Conservation (phyloP, 2,113 vertebrate species). For the Aegotheles bennettii region DNA sequence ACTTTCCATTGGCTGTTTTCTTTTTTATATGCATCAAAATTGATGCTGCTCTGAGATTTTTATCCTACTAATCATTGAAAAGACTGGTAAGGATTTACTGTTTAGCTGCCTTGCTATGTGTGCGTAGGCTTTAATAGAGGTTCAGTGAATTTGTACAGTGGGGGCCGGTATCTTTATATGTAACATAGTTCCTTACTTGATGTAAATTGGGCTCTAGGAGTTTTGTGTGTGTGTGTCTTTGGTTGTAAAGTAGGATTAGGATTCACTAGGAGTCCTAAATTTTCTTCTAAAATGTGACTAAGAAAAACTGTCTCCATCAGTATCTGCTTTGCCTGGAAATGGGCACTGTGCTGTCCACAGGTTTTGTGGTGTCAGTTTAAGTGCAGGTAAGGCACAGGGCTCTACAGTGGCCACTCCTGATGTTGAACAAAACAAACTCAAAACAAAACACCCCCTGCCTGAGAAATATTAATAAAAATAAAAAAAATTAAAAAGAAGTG, state of each 20-base stretch:
- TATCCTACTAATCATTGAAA: slow-evolving; percentile 15
- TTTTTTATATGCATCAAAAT: not conserved
- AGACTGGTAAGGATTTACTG: slow-evolving; percentile 8
- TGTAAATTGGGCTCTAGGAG: not conserved
- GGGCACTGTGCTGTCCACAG: not conserved
- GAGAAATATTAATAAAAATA: not conserved
- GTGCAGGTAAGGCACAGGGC: not conserved
- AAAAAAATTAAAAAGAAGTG: not conserved
- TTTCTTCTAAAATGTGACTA: not conserved
- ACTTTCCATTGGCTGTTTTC: not conserved
- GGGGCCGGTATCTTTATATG: not conserved
- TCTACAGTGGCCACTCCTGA: not conserved
- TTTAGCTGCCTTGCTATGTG: not conserved
- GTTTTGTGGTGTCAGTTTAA: not conserved
- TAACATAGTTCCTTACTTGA: not conserved
- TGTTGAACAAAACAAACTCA: not conserved
- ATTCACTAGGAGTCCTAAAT: not conserved
- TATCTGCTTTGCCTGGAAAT: not conserved
- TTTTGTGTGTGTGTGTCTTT: not conserved
- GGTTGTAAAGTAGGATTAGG: not conserved
- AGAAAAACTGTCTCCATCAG: not conserved
- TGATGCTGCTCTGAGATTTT: not conserved
- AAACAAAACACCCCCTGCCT: rapidly evolving
- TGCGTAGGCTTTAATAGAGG: not conserved
- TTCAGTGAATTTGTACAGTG: not conserved